Conservation (phyloP, 2,888 invertebrate species). For the Acronicta aceris region DNA sequence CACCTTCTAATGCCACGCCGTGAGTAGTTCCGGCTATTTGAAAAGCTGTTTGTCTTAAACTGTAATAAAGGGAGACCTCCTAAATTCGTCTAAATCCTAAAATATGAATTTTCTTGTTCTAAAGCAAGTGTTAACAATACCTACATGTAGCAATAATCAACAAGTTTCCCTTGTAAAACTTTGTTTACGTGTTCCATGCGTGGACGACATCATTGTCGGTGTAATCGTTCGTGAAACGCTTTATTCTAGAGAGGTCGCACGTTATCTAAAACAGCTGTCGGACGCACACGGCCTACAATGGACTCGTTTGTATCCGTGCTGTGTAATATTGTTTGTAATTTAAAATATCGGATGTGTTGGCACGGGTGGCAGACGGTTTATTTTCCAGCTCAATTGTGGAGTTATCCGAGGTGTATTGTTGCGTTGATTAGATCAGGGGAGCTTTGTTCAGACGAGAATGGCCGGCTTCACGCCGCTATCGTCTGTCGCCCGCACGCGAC, state of each 20-base stretch:
- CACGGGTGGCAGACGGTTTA: constrained; percentile 72
- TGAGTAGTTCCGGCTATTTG: no score
- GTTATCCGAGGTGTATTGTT: constrained; percentile 85
- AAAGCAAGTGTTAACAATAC: no score
- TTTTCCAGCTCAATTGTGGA: constrained; percentile 80
- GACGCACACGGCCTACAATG: constrained; percentile 82
- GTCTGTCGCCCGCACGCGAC: constrained; percentile 76
- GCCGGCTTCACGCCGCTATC: constrained; percentile 72
- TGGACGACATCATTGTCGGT: constrained; percentile 67
- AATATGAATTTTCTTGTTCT: no score
- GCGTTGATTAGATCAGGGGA: constrained; percentile 86
- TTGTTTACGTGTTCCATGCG: constrained; percentile 55
- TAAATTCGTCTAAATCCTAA: no score
- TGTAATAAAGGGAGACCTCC: no score
- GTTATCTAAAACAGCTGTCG: constrained; percentile 88
- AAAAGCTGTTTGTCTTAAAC: no score
- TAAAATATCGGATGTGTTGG: constrained; percentile 82
- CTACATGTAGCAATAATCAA: constrained; percentile 2
- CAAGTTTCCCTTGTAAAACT: constrained; percentile 24
- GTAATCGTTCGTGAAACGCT: constrained; percentile 76
- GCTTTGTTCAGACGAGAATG: constrained; percentile 83
- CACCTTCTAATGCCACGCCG: no score
- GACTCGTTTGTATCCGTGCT: constrained; percentile 81
- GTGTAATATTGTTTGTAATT: constrained; percentile 87
- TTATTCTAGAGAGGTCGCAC: constrained; percentile 84